These are phyloP conservation scores for Anolis sagrei DNA, from an alignment of 2,113 vertebrate genomes.

Conservation along the genomic window DNA sequence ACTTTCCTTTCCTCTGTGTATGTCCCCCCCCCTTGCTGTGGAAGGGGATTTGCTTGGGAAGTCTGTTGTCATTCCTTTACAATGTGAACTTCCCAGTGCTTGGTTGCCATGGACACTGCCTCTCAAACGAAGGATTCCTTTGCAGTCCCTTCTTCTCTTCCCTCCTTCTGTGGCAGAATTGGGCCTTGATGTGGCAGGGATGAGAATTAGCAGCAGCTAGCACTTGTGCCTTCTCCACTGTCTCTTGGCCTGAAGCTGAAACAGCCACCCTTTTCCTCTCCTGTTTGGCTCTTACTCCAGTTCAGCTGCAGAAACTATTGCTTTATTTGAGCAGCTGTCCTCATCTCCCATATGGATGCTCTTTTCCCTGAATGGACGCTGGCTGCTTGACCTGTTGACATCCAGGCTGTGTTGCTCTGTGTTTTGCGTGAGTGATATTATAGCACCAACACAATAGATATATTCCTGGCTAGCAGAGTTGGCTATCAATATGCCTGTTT, in stretches of 20 bases:
- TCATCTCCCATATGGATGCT: background rate
- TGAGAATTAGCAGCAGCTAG: background rate
- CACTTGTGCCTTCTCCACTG: no score
- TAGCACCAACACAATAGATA: background rate
- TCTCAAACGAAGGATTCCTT: conserved; percentile 39
- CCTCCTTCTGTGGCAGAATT: background rate
- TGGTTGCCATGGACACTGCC: conserved; percentile 76
- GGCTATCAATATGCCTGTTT: background rate
- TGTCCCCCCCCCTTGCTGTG: background rate
- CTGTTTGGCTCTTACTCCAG: no score
- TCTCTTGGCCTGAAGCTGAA: background rate
- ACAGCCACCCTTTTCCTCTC: background rate
- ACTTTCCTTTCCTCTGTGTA: background rate
- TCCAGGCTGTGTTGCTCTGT: background rate
- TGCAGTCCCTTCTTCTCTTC: background rate
- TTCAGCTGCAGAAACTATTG: no score
- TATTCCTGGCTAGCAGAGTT: background rate
- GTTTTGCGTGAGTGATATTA: conserved; percentile 10
- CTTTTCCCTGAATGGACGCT: background rate
- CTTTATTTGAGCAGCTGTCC: background rate
- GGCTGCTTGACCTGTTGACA: background rate
- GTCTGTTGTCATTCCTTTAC: conserved; percentile 11
- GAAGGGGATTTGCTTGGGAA: background rate
- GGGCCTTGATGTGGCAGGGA: background rate
- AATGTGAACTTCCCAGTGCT: conserved; percentile 14